Evolutionary conservation across 2,888 invertebrate genomes (phyloP).

Genomic region (Acanthosepion esculentum): DNA sequence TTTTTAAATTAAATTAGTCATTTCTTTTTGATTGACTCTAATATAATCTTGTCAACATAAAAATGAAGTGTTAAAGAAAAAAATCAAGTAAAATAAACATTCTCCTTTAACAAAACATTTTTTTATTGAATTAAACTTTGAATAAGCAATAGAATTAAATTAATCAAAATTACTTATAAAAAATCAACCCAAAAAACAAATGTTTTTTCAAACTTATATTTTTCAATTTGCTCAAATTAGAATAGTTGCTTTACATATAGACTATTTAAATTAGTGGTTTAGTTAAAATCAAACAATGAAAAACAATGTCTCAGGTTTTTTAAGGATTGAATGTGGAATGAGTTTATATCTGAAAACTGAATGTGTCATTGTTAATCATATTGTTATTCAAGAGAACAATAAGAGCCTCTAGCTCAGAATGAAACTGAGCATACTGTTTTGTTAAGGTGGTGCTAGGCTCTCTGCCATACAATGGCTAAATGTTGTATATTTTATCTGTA

Average conservation of each 20-base stretch:
- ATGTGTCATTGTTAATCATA: neutral
- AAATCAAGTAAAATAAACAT: too few species aligned
- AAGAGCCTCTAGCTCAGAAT: neutral
- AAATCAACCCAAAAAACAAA: neutral
- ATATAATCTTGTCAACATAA: too few species aligned
- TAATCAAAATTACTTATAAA: neutral
- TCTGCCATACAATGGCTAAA: neutral
- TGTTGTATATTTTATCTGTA: too few species aligned
- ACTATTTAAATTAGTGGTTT: neutral
- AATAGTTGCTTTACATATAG: neutral
- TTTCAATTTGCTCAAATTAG: neutral
- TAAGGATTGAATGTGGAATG: neutral
- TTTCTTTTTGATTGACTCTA: too few species aligned
- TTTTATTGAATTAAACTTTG: neutral
- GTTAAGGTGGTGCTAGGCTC: neutral
- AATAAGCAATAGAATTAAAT: neutral
- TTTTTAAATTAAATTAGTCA: too few species aligned
- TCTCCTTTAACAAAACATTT: neutral
- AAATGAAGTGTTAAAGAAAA: too few species aligned
- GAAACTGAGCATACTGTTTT: neutral
- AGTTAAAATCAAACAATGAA: neutral
- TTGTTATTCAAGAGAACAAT: neutral
- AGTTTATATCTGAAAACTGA: neutral
- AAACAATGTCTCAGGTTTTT: slow-evolving; percentile 4
- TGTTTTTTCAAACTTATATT: neutral